Conservation (phyloP, 2,888 invertebrate genomes). For the Sphaeridia pumilis region DNA sequence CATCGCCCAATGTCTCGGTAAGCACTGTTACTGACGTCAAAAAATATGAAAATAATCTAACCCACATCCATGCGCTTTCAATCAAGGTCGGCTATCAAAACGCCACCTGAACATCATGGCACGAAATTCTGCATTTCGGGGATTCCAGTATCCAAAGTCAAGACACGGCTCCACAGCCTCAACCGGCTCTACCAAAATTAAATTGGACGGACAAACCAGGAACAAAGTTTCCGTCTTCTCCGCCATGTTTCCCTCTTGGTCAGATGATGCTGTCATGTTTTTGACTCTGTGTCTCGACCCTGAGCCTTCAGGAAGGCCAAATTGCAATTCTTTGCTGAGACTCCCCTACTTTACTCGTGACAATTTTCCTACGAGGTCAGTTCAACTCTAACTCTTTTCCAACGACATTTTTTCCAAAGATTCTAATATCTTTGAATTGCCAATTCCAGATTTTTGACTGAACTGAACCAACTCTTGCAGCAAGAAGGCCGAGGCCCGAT, state of each 20-base stretch:
- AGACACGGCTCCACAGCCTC: conserved; percentile 33
- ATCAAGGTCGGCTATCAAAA: conserved; percentile 30
- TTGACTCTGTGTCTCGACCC: conserved; percentile 34
- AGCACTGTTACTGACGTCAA: conserved; percentile 4
- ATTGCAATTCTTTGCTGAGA: conserved; percentile 51
- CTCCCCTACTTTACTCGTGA: conserved; percentile 56
- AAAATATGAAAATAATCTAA: not conserved
- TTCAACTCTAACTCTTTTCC: not conserved
- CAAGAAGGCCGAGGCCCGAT: conserved; percentile 30
- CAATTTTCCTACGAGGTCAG: conserved; percentile 44
- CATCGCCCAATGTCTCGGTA: conserved; percentile 64
- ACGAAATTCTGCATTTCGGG: conserved; percentile 33
- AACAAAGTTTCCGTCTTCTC: conserved; percentile 28
- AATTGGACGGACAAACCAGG: conserved; percentile 8
- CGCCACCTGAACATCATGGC: conserved; percentile 35
- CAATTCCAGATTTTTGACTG: conserved; percentile 28
- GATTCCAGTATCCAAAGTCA: conserved; percentile 33
- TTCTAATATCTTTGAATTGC: not conserved
- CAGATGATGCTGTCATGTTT: conserved; percentile 32
- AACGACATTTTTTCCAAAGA: not conserved
- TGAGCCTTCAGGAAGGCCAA: conserved; percentile 42
- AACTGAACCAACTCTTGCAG: conserved; percentile 30
- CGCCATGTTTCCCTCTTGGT: conserved; percentile 34
- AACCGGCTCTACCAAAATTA: conserved; percentile 23
- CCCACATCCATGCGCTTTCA: not conserved